A percentile compares a stretch with the other conserved stretches of the same genome.
Evolutionary conservation across 64 coral and sea anemone species (phyloP).

Genomic region (Anthopleura sola): DNA sequence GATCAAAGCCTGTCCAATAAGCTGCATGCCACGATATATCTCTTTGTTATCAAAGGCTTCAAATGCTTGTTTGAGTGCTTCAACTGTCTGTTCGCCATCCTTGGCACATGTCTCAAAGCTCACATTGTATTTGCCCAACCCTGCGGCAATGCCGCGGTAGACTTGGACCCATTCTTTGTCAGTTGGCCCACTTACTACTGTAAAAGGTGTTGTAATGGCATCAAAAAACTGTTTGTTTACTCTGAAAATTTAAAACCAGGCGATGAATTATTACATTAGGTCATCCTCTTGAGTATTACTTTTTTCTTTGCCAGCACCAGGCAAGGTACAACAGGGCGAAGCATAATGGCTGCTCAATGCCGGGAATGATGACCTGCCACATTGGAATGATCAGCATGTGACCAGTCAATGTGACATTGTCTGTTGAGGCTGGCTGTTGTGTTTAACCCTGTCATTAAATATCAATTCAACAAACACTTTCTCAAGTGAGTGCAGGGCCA

Average conservation of each 20-base stretch:
- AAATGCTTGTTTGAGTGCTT: slow-evolving; percentile 61
- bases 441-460: too few relatives aligned
- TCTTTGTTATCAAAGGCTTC: slow-evolving; percentile 69
- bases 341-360: too few relatives aligned
- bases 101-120: slow-evolving; percentile 78
- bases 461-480: too few relatives aligned
- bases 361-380: too few relatives aligned
- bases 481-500: too few relatives aligned
- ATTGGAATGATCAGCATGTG: too few relatives aligned
- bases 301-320: too few relatives aligned
- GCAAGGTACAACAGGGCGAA: too few relatives aligned
- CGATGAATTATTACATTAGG: too few relatives aligned
- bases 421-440: too few relatives aligned
- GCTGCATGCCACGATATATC: slow-evolving; percentile 62
- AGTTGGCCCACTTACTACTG: slow-evolving; percentile 42
- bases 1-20: slow-evolving; percentile 58
- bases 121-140: slow-evolving; percentile 58
- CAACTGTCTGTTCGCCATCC: slow-evolving; percentile 81
- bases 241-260: slow-evolving; percentile 11
- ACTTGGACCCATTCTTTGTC: slow-evolving; percentile 80
- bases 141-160: slow-evolving; percentile 66
- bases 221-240: slow-evolving; percentile 77
- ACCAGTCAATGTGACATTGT: too few relatives aligned
- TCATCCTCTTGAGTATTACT: too few relatives aligned
- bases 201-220: slow-evolving; percentile 52